Conservation (phyloP, 2,797 vertebrate species). For the Phataginus tricuspis region DNA sequence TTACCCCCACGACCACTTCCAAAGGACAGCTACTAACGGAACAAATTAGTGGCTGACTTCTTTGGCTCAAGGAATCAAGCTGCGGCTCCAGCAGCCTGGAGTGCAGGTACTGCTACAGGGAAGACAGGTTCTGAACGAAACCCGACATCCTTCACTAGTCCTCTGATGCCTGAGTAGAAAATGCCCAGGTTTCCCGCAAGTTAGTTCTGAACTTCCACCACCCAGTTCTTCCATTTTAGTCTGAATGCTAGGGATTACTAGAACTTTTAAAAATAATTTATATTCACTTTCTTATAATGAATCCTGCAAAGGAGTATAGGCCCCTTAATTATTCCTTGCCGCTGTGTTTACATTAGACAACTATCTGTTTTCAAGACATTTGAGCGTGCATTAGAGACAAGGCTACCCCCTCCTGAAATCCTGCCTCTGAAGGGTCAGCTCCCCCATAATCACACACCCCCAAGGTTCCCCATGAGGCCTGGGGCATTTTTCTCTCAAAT, state of each 20-base stretch:
- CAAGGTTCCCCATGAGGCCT: not conserved
- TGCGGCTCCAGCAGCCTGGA: conserved; percentile 50
- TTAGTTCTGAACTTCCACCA: conserved; percentile 57
- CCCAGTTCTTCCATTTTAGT: conserved; percentile 22
- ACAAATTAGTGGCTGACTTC: conserved; percentile 79
- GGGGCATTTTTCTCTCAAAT: not conserved
- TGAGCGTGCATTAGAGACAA: not conserved
- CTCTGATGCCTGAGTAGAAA: conserved; percentile 33
- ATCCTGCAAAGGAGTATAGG: conserved; percentile 44
- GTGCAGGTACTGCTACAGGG: conserved; percentile 54
- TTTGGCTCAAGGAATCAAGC: conserved; percentile 78
- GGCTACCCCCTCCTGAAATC: not conserved
- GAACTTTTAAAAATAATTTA: conserved; percentile 40
- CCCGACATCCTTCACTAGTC: conserved; percentile 36
- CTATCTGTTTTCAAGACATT: not conserved
- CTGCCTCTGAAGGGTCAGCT: not conserved
- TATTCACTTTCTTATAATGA: conserved; percentile 64
- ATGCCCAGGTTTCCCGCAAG: conserved; percentile 40
- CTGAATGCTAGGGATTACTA: conserved; percentile 68
- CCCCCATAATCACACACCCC: not conserved
- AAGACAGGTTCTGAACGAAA: conserved; percentile 58
- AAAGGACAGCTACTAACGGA: conserved; percentile 76
- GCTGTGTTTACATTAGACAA: conserved; percentile 66
- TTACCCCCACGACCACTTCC: conserved; percentile 74
- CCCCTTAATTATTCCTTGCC: conserved; percentile 71